Evolutionary conservation across 2,888 invertebrate genomes (phyloP), one percentile per base, ranked within the genome.

Genomic region (Odontomyia ornata): DNA sequence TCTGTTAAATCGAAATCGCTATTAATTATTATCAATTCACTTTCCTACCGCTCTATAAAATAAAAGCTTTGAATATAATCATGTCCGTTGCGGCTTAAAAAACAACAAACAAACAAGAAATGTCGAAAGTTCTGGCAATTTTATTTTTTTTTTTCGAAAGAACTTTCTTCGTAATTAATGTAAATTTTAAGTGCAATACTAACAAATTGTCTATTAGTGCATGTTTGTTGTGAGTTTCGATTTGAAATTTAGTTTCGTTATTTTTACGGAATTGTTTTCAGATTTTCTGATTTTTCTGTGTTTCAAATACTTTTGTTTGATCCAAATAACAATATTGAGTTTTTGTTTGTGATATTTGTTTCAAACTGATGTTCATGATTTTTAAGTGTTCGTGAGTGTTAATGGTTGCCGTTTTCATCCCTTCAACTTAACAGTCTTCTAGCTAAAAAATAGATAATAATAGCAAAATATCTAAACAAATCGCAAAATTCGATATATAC

Each of bases 371-470:
- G 28, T 69, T 21, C 18, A 36, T 60, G 18, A 30, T 73, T 30
- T 36, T 23, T 76, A 64, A 76, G 46, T 69, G 69, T 76, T 71
- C 69, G 67, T 76, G 76, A 52, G 69, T 76, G 76, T 76, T 76
- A 27, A 65, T 76, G 76, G 67, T 76, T 76, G 67, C 65, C 64
- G 27, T 65, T 76, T 75, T 43, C 28, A 62, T 47, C 56, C 72
- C 52, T 36, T 36, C 36, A 36, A 36, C 36, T 36, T 36, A 36
- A 36, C 11, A 65, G 27, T n/a, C 27, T 30, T 69, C 21, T 36
- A 9, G 21, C 5, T 47, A 46, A 18, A 5, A 69, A 69, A 46
- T 36, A 18, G 3, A 46, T 21, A 46, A 69, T 69, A 46, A 15
- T 11, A 18, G 15, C 11, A 65, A 28, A n/a, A 25, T n/a, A n/a